phyloP scores from a whole-genome alignment of 2,113 vertebrate species.

The Pseudorhombus dupliciocellatus region DNA sequence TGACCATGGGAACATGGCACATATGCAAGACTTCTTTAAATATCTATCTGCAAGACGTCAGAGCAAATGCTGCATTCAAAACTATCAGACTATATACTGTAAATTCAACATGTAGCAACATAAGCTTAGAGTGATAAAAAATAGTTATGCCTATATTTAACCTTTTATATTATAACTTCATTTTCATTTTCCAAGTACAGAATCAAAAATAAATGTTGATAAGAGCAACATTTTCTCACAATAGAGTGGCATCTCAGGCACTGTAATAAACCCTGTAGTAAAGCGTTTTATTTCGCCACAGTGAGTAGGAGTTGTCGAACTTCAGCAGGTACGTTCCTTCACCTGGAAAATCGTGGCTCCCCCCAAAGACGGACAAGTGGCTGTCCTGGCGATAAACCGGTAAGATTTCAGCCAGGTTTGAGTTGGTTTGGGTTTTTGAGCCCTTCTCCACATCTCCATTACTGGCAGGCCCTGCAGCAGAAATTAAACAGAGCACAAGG shows the following conservation, averaged over 20 bases:
- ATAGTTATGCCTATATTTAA: conserved; percentile 68
- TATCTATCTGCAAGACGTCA: conserved; percentile 47
- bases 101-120: conserved; percentile 42
- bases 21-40: conserved; percentile 58
- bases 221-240: conserved; percentile 53
- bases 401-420: conserved; percentile 90
- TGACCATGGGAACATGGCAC: conserved; percentile 65
- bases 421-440: conserved; percentile 83
- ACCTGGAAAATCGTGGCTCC: conserved; percentile 94
- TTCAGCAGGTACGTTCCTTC: conserved; percentile 97
- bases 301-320: conserved; percentile 98
- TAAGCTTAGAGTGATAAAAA: conserved; percentile 65
- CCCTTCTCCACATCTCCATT: conserved; percentile 94
- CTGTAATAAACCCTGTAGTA: conserved; percentile 97
- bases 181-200: conserved; percentile 30
- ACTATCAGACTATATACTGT: conserved; percentile 4
- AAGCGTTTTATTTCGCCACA: conserved; percentile 97
- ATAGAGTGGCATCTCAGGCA: conserved; percentile 69
- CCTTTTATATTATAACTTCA: conserved; percentile 53
- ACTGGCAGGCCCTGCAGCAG: conserved; percentile 82
- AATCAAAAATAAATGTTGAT: conserved; percentile 73
- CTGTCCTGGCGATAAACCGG: conserved; percentile 95
- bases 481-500: conserved; percentile 27
- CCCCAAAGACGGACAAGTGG: conserved; percentile 89
- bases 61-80: conserved; percentile 40